Evolutionary conservation across 2,113 vertebrate species (phyloP).

Genomic region (Ptilorrhoa leucosticta): DNA sequence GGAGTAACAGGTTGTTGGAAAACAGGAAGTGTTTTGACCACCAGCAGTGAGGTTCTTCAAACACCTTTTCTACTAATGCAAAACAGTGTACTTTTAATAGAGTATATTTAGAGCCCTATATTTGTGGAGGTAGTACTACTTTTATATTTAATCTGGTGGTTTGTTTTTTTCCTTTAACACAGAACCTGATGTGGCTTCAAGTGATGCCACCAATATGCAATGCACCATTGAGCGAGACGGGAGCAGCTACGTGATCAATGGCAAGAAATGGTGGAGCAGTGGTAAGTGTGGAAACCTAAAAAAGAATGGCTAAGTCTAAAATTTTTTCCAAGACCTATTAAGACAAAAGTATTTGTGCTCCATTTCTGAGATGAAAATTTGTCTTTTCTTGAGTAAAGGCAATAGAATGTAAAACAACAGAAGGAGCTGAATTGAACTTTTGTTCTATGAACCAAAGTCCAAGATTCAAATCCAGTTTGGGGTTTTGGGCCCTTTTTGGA

Average conservation of each 20-base stretch:
- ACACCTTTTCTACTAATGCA: neutral
- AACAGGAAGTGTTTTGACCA: neutral
- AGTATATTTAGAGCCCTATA: fast-evolving
- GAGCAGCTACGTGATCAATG: constrained; percentile 79
- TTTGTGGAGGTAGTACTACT: neutral
- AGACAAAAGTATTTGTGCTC: neutral
- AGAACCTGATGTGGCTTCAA: constrained; percentile 93
- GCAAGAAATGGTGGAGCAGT: constrained; percentile 96
- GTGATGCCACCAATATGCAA: constrained; percentile 90
- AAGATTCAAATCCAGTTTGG: neutral
- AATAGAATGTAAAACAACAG: neutral
- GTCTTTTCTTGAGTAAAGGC: neutral
- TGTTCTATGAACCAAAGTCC: neutral
- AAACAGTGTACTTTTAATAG: neutral
- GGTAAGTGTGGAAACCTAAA: constrained; percentile 73
- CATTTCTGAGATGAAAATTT: neutral
- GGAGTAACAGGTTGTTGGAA: neutral
- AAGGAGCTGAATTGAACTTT: neutral
- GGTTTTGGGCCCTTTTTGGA: neutral
- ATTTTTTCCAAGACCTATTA: neutral
- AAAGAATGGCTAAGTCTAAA: neutral
- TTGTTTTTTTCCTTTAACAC: neutral
- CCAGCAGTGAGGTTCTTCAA: neutral
- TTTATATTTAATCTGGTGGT: neutral
- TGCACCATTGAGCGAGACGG: constrained; percentile 79